Percentiles rank a stretch among this genome's conserved stretches.
These are phyloP conservation scores for Zeugodacus cucurbitae DNA, from an alignment of 1,140 invertebrate genomes.

Conservation along the genomic window DNA sequence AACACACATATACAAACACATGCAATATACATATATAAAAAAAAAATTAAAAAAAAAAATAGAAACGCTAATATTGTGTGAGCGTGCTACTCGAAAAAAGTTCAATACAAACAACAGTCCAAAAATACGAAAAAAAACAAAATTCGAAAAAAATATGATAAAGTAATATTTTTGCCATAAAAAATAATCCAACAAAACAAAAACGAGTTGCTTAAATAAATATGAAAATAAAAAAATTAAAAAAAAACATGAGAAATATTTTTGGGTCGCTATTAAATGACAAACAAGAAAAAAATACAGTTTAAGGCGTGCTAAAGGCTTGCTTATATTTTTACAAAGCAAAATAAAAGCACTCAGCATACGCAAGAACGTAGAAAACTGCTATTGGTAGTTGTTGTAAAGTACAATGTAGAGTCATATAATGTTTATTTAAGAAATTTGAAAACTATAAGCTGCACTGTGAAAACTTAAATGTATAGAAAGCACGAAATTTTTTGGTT, in stretches of 20 bases:
- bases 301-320: no score
- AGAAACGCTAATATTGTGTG: not conserved
- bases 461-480: no score
- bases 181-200: not conserved
- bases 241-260: not conserved
- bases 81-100: not conserved
- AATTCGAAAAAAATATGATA: not conserved
- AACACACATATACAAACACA: not conserved
- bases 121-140: not conserved
- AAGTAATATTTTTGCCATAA: slow-evolving; percentile 29
- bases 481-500: no score
- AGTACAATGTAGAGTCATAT: no score
- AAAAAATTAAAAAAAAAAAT: not conserved
- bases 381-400: no score
- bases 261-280: not conserved
- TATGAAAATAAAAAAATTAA: not conserved
- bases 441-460: no score
- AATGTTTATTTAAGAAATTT: no score
- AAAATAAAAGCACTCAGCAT: no score
- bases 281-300: no score
- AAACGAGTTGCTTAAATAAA: slow-evolving; percentile 23
- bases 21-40: not conserved
- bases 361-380: no score
- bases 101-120: not conserved
- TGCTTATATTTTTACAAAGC: no score